Base-by-base conservation (phyloP, 2,113 vertebrate species). In the Ceyx margarethae region DNA sequence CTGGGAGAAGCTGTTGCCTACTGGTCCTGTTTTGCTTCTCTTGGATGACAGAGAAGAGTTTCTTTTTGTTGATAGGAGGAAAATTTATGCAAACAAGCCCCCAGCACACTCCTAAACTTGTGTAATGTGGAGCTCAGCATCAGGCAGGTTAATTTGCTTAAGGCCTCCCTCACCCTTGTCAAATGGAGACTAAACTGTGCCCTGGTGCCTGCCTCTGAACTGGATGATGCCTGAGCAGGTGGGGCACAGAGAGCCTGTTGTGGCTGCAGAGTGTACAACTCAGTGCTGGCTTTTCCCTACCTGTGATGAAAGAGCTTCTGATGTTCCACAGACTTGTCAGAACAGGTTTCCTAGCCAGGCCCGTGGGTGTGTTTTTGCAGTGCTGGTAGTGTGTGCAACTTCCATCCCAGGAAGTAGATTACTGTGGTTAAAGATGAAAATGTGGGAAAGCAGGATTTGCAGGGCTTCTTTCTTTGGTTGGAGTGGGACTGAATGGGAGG, bases 381-480 rank as follows among this genome's bases (percentile, higher is more conserved):
- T 17, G 64, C 92, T 94, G 60, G n/a, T 51, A 5, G 18, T 48
- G 37, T 25, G 71, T 69, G 84, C 81, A 73, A 2, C 26, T 37
- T 42, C 4, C 57, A 66, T 18, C 90, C 33, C 40, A 83, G 85
- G 51, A 65, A 60, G 71, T 3, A 1, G 0, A 7, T 56, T 57
- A 3, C 0, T 11, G 80, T 15, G 65, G 57, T 81, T 81, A 23
- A 67, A 61, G 85, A 33, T 4, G 60, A 51, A 90, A 87, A 69
- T 45, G 91, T 85, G 68, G 91, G 72, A 85, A 77, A 91, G 69
- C 94, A 85, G 84, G 89, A 82, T 85, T 87, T 65, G 58, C 77
- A 81, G 71, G 71, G 67, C 28, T 75, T 45, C 0, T 4, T 23
- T 62, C 75, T 72, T 72, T 8, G 31, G 8, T 28, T 26, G 51